A percentile compares a stretch with the other conserved stretches of the same genome.
Conservation (phyloP, 92 coral and sea anemone genomes). For the Epizoanthus scotinus region DNA sequence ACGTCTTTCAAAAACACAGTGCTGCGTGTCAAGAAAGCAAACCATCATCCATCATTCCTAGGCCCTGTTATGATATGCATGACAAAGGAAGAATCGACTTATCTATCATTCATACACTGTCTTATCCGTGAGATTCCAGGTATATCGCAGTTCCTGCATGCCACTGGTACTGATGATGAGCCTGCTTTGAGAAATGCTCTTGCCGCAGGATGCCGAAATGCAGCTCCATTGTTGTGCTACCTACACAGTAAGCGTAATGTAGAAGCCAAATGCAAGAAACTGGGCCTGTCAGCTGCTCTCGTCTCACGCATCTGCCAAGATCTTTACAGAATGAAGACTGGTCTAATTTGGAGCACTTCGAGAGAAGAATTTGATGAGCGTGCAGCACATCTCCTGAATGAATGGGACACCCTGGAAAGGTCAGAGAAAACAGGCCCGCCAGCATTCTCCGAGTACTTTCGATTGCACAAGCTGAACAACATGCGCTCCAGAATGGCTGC, state of each 20-base stretch:
- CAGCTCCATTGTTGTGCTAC: conserved; percentile 53
- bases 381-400: conserved; percentile 34
- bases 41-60: conserved; percentile 42
- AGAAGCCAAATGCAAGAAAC: conserved; percentile 41
- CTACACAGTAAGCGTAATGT: conserved; percentile 50
- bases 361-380: conserved; percentile 39
- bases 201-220: conserved; percentile 43
- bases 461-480: conserved; percentile 26
- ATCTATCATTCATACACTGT: conserved; percentile 57
- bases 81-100: no score
- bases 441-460: conserved; percentile 45
- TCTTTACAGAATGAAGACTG: conserved; percentile 36
- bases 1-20: conserved; percentile 60
- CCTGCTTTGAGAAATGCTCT: conserved; percentile 46
- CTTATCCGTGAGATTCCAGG: conserved; percentile 49
- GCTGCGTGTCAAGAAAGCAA: conserved; percentile 32
- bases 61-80: conserved; percentile 64
- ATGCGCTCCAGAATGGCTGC: conserved; percentile 42
- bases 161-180: conserved; percentile 52
- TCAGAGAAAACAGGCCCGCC: conserved; percentile 48
- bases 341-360: conserved; percentile 49
- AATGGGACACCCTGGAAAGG: conserved; percentile 51
- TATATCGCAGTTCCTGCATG: conserved; percentile 26
- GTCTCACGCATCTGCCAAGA: conserved; percentile 41
- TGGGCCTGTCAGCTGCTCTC: conserved; percentile 35